A percentile compares a stretch with the other conserved stretches of the same genome.
These are phyloP conservation scores for Galaxias olidus DNA, from an alignment of 2,797 vertebrate genomes.

Conservation along the genomic window DNA sequence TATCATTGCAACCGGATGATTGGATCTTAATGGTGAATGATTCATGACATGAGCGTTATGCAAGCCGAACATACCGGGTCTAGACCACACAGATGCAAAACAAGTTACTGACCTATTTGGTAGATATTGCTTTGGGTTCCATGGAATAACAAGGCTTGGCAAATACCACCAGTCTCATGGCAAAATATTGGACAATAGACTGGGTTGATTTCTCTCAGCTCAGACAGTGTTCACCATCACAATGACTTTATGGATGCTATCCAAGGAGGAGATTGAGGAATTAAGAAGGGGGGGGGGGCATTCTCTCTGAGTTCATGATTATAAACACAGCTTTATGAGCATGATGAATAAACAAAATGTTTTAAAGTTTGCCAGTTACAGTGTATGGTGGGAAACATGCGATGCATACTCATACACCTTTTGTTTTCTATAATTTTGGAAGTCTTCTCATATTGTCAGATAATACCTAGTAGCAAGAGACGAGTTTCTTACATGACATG, in stretches of 20 bases:
- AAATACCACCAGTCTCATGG: constrained; percentile 21
- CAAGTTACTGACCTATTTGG: constrained; percentile 16
- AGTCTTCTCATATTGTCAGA: background rate
- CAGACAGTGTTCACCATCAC: constrained; percentile 3
- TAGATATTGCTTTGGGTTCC: constrained; percentile 22
- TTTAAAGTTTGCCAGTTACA: too few species aligned
- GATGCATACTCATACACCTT: background rate
- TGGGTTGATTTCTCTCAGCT: constrained; percentile 9
- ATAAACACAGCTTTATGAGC: too few species aligned
- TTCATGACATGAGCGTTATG: constrained; percentile 26
- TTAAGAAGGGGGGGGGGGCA: background rate
- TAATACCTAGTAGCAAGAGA: background rate
- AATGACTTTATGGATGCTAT: constrained; percentile 17
- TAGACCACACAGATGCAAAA: constrained; percentile 20
- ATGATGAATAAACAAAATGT: too few species aligned
- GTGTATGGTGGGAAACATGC: too few species aligned
- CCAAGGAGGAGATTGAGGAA: background rate
- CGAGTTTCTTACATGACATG: background rate
- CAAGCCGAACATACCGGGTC: constrained; percentile 14
- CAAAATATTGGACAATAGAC: constrained; percentile 21
- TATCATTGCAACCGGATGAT: constrained; percentile 29
- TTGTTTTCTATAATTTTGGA: background rate
- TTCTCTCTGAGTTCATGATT: too few species aligned
- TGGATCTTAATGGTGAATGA: constrained; percentile 27
- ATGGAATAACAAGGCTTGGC: constrained; percentile 13